Evolutionary conservation across 2,797 vertebrate genomes (phyloP).

Genomic region (Pteronotus mesoamericanus): DNA sequence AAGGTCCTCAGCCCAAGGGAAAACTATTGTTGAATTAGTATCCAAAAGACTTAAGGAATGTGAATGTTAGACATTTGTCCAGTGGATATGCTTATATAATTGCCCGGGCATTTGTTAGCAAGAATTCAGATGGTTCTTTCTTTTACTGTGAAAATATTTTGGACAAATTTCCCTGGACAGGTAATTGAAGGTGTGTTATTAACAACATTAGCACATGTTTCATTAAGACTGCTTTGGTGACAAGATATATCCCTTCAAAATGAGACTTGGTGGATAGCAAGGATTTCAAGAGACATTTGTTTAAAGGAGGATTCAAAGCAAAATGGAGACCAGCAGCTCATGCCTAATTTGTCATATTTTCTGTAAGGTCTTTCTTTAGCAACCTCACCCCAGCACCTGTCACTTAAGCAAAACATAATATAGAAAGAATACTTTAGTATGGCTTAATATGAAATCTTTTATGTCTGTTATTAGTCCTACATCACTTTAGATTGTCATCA

Average conservation of each 20-base stretch:
- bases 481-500: constrained; percentile 81
- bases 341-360: constrained; percentile 30
- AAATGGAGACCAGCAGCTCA: constrained; percentile 66
- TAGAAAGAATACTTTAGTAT: constrained; percentile 9
- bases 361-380: constrained; percentile 54
- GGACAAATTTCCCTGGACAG: background rate
- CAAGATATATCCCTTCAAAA: constrained; percentile 61
- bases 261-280: constrained; percentile 33
- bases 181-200: constrained; percentile 9
- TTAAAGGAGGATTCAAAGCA: constrained; percentile 61
- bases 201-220: background rate
- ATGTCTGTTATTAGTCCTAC: constrained; percentile 73
- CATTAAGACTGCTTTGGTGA: constrained; percentile 43
- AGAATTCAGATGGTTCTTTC: background rate
- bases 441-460: constrained; percentile 69
- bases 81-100: background rate
- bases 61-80: background rate
- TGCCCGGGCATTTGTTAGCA: background rate
- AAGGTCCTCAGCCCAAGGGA: background rate
- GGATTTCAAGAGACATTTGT: constrained; percentile 60
- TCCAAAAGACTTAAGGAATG: background rate
- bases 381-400: background rate
- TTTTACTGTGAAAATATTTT: constrained; percentile 15
- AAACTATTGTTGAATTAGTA: background rate
- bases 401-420: constrained; percentile 36